These are phyloP conservation scores for Blera fallax DNA, from an alignment of 2,888 invertebrate species.

Conservation along the genomic window DNA sequence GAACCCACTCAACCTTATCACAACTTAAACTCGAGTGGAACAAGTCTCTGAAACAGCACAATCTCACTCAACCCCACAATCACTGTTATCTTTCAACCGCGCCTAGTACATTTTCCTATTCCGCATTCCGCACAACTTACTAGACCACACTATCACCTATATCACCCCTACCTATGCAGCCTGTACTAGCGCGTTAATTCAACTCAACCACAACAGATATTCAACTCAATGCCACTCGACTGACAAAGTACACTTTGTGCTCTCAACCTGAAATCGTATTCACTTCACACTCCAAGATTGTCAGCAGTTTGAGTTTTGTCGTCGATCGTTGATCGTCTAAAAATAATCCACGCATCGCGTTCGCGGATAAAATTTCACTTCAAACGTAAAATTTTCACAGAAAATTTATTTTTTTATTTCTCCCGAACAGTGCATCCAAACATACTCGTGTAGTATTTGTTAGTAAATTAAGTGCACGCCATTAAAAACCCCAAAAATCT, in stretches of 20 bases:
- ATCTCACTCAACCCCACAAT: conserved; percentile 6
- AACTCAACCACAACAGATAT: not conserved
- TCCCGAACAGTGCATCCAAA: not conserved
- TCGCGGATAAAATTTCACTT: conserved; percentile 38
- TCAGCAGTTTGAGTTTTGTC: conserved; percentile 72
- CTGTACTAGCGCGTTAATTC: not conserved
- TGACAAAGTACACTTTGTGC: not conserved
- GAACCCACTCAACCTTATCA: conserved; percentile 43
- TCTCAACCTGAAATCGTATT: conserved; percentile 37
- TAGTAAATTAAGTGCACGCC: conserved; percentile 32
- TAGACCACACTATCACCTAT: not conserved
- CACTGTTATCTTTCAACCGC: conserved; percentile 14
- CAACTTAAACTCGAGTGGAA: not conserved
- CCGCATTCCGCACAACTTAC: conserved; percentile 12
- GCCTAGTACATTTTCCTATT: conserved; percentile 14
- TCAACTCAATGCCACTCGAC: not conserved
- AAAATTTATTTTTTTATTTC: conserved; percentile 26
- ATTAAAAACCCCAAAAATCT: conserved; percentile 18
- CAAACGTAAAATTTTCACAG: conserved; percentile 14
- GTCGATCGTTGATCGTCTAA: conserved; percentile 72
- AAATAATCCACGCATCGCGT: conserved; percentile 64
- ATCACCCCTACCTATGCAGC: not conserved
- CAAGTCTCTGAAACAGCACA: not conserved
- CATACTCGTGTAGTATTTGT: not conserved
- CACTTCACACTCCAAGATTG: conserved; percentile 54